Base-by-base conservation (phyloP, 2,888 invertebrate genomes). In the Watsonalla cultraria region DNA sequence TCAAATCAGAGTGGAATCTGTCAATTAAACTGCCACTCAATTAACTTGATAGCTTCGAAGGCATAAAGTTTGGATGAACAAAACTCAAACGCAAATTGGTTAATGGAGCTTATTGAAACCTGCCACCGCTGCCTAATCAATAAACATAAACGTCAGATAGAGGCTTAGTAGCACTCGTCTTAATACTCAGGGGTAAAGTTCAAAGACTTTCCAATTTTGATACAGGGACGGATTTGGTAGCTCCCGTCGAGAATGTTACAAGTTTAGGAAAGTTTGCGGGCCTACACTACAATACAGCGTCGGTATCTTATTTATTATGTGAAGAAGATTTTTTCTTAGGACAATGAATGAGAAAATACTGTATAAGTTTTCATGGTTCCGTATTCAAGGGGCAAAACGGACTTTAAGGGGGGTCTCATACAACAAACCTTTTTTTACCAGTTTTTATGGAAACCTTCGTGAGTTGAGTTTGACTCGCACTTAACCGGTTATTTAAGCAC, bases 41-140 rank as follows among this genome's bases (percentile, higher is more conserved):
- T 84, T 76, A 83, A 77, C 68, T 72, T 68, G 70, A 76, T 76
- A 72, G 77, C 75, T 68, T 63, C 68, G 70, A 76, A 68, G 73
- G 75, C 72, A 76, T 76, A 74, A 85, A 86, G 80, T 85, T 82
- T 75, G 75, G 77, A 74, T 76, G 66, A 69, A 72, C 77, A 73
- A 70, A 83, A 80, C 74, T 81, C 72, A 66, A 74, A 81, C 80
- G 70, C 80, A 81, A 86, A 88, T 88, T 86, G 86, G 82, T 81
- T 87, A 88, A 89, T 88, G 86, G 85, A 81, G 82, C 84, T 79
- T 75, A 85, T 84, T 86, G 85, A 81, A 84, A 82, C 77, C 84
- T 75, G 76, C 76, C 79, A 69, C 77, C 76, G 67, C 70, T 66
- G 62, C 70, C 78, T 84, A 84, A 87, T 88, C 89, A 86, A 90